Base-by-base conservation (phyloP, 1,140 invertebrate genomes). In the Drosophila ananassae region DNA sequence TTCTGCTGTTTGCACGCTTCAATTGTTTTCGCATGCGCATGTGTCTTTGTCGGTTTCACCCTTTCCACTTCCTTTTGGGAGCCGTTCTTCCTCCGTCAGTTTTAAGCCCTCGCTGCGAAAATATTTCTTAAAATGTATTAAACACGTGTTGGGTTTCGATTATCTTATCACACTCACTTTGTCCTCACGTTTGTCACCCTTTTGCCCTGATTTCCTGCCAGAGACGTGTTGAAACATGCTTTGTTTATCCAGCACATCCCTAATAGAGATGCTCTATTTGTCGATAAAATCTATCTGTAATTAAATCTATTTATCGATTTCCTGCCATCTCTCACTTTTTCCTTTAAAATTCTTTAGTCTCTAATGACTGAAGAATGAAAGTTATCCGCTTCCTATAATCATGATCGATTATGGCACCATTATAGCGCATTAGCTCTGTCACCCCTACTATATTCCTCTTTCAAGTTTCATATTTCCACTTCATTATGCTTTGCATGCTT, bases 401-500 rank as follows among this genome's bases (percentile, higher is more conserved):
- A 75, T 66, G 61, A 41, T 75, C 75, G 72, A 75, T 75, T 74
- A 75, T 75, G 34, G 48, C 71, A 74, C 74, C 39, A 74, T 74
- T 74, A 74, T 51, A 48, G 25, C 62, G 58, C 76, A 71, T 83
- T 62, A 83, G 81, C 77, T 69, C 50, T 62, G 59, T 80, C 62
- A 84, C 77, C 67, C 68, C 75, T 53, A n/a, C n/a, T 62, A 48
- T 47, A 24, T 17, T 46, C 22, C 59, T 25, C 50, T 56, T 58
- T 64, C 51, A 53, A 79, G 83, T 74, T 74, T 89, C 84, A 79
- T 83, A 89, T 89, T 89, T 89, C 83, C 79, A 79, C 68, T 89
- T 89, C 83, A 83, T 89, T 87, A 89, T 87, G 83, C 82, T 87
- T 84, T 89, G 82, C 82, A 87, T 87, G 82, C 82, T 87, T 87